Evolutionary conservation across 2,888 invertebrate species (phyloP).

Genomic region (Hypena proboscidalis): DNA sequence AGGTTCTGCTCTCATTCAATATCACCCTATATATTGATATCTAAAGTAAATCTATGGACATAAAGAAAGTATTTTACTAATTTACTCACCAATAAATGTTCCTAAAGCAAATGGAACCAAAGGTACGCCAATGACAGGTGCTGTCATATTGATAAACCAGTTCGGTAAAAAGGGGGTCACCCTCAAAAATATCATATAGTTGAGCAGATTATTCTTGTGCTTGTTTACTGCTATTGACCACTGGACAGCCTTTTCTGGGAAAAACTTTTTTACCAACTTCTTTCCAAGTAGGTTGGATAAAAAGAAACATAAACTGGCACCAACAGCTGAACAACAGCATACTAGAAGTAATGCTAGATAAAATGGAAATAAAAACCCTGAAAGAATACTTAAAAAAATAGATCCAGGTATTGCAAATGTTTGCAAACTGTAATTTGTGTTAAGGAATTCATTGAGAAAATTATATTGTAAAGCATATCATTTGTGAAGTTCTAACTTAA

Average conservation of each 20-base stretch:
- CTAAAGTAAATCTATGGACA: too few relatives aligned
- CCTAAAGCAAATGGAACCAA: slow-evolving; percentile 96
- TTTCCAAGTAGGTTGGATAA: slow-evolving; percentile 96
- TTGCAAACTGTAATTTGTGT: slow-evolving; percentile 90
- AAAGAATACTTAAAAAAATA: slow-evolving; percentile 97
- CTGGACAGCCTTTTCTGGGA: slow-evolving; percentile 93
- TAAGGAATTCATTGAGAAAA: slow-evolving; percentile 54
- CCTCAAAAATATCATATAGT: slow-evolving; percentile 98
- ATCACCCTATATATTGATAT: too few relatives aligned
- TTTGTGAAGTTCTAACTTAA: too few relatives aligned
- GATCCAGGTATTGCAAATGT: slow-evolving; percentile 99
- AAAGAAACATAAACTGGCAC: slow-evolving; percentile 97
- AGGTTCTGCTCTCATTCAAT: too few relatives aligned
- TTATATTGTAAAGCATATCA: background rate
- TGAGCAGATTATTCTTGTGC: slow-evolving; percentile 95
- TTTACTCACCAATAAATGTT: slow-evolving; percentile 93
- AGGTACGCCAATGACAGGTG: slow-evolving; percentile 98
- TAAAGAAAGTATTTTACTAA: background rate
- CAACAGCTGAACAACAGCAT: slow-evolving; percentile 97
- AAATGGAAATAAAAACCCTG: slow-evolving; percentile 98
- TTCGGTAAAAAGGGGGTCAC: slow-evolving; percentile 99
- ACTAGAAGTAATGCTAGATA: slow-evolving; percentile 94
- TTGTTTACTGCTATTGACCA: slow-evolving; percentile 95
- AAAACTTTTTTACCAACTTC: slow-evolving; percentile 93
- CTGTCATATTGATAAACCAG: slow-evolving; percentile 99